phyloP scores from a whole-genome alignment of 2,888 invertebrate species.

The Eustalomyia histrio region DNA sequence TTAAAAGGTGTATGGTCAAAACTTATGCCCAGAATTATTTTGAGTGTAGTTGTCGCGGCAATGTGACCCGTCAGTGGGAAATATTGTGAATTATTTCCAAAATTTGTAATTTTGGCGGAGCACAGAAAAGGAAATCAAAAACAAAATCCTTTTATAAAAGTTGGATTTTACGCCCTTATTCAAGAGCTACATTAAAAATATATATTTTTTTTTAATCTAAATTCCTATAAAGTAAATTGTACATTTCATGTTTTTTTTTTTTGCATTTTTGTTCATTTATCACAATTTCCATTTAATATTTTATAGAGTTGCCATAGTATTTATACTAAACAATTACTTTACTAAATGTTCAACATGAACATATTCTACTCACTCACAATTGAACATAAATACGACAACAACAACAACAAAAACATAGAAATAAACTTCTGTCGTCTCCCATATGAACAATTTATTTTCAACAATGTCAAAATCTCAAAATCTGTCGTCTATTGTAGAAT shows the following conservation, averaged over 20 bases:
- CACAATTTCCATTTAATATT: constrained; percentile 30
- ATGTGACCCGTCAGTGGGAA: no score
- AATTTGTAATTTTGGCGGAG: no score
- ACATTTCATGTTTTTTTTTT: neutral
- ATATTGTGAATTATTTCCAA: no score
- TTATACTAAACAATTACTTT: constrained; percentile 38
- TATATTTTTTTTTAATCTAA: no score
- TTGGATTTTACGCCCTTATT: no score
- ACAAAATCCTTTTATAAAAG: no score
- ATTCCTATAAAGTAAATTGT: neutral
- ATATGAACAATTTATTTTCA: constrained; percentile 56
- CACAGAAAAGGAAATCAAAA: no score
- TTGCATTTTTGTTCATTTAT: constrained; percentile 41
- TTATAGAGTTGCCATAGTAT: constrained; percentile 12
- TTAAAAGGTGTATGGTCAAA: no score
- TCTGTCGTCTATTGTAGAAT: constrained; percentile 46
- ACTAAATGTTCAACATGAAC: constrained; percentile 45
- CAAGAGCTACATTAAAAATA: no score
- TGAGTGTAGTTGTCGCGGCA: no score
- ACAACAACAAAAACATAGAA: neutral
- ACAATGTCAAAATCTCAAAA: constrained; percentile 54
- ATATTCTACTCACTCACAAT: constrained; percentile 21
- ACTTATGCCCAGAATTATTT: no score
- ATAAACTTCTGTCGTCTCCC: constrained; percentile 53
- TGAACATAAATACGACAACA: neutral